Base-by-base conservation (phyloP, 2,888 invertebrate species). In the Mythimna pallens region DNA sequence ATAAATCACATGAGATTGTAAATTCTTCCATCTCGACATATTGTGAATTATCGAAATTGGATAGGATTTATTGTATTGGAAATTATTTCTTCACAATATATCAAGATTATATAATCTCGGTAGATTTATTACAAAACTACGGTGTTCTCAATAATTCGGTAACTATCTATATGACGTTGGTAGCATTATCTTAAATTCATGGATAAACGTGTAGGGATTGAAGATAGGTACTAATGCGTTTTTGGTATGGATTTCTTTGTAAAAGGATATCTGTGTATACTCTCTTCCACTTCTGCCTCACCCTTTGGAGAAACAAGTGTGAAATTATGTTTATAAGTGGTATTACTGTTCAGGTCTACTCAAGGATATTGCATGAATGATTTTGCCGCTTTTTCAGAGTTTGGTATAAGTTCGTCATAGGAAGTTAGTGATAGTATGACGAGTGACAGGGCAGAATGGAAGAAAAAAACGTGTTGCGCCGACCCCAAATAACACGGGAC, bases 81-180 rank as follows among this genome's bases (percentile, higher is more conserved):
- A 52, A 52, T n/a, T 52, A 52, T 52, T 52, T 52, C 20, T 52
- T 52, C n/a, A n/a, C 50, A 52, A n/a, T 52, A 52, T 52, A 52
- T 52, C 50, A n/a, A 52, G 9, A 40, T n/a, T 52, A 20, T 9
- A 52, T 52, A 52, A 52, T 52, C 50, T 52, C 50, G 50, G 8
- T n/a, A 52, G 50, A 52, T 52, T 52, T 52, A 52, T 52, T 52
- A 9, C 50, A n/a, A 52, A 47, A 12, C 17, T 47, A 47, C 17
- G 47, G 47, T 47, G 47, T 47, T 47, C 4, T 47, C 47, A 47
- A 47, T 47, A 17, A 52, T 52, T 3, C 50, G 50, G 20, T n/a
- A n/a, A n/a, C 50, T 9, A 20, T 47, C 40, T 20, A 30, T 34
- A 8, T 66, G 17, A 43, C n/a, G 14, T 7, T n/a, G 14, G 47